Base-by-base conservation (phyloP, 2,888 invertebrate species). In the Chaetogeoica ovagalla region DNA sequence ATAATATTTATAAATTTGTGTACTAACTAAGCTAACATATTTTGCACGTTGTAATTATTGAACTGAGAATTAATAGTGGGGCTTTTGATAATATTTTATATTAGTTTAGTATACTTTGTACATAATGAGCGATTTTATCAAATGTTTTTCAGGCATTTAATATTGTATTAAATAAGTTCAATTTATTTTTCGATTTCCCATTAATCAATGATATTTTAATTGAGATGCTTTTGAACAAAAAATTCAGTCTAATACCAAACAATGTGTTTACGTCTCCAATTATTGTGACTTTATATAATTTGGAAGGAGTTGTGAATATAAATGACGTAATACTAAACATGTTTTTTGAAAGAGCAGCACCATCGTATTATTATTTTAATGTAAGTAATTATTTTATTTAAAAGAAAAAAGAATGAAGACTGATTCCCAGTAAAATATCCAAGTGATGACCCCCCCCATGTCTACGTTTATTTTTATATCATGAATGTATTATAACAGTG, bases 301-400 rank as follows among this genome's bases (percentile, higher is more conserved):
- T 48, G 17, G 52, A 63, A 48, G 52, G 62, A 19, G 19, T n/a
- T 62, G 19, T 48, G 19, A 73, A 63, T 48, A 23, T 73, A 62
- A 62, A 60, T 63, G 63, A 73, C 4, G 8, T 30, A 6, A 30
- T 73, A n/a, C 8, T 63, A 9, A 63, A 8, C 30, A 37, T 6
- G 9, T 73, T 63, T 52, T 62, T n/a, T 48, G 52, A 63, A 73
- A 73, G 48, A 48, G 43, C 23, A 30, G 63, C 62, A n/a, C 30
- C 73, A 3, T 23, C 5, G 15, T 63, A 63, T 52, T 17, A 63
- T 52, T 17, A 9, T 62, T 52, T 13, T 13, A 7, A 6, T 19
- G 73, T 73, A 63, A 73, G 73, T 73, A 60, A 23, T 21, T 3
- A 57, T 43, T 43, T 71, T 69, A 69, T 52, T 69, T 23, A 19